phyloP scores from a whole-genome alignment of 1,140 invertebrate genomes.

The Plutomurus gul region DNA sequence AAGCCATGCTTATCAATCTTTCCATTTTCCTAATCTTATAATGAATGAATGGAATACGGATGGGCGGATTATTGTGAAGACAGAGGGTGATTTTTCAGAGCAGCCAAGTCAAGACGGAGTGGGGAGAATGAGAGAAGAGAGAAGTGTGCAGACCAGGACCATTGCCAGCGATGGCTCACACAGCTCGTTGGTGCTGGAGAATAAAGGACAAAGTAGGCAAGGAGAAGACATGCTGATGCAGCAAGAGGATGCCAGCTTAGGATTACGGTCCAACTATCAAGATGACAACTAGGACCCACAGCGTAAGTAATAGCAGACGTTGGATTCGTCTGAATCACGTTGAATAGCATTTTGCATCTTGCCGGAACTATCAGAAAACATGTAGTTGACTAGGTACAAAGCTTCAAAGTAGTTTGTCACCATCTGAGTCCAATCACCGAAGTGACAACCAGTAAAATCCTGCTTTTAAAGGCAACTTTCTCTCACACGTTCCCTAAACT shows the following conservation, averaged over 20 bases:
- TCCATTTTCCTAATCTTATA: constrained; percentile 43
- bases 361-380: too few species aligned
- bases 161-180: not conserved
- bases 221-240: constrained; percentile 26
- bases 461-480: too few species aligned
- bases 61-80: constrained; percentile 44
- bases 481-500: too few species aligned
- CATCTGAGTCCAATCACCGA: not conserved
- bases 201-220: not conserved
- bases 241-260: constrained; percentile 21
- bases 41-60: constrained; percentile 45
- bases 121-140: not conserved
- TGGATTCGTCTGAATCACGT: not conserved
- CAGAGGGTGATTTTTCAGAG: constrained; percentile 44
- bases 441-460: constrained; percentile 12
- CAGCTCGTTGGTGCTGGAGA: too few species aligned
- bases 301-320: too few species aligned
- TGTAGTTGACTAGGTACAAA: not conserved
- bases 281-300: too few species aligned
- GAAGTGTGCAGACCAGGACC: not conserved
- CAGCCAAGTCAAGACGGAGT: not conserved
- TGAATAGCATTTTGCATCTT: too few species aligned
- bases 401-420: not conserved
- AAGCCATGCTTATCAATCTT: constrained; percentile 44
- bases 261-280: constrained; percentile 9